These are phyloP conservation scores for Chionomys nivalis DNA, from an alignment of 2,113 vertebrate species.

Conservation along the genomic window DNA sequence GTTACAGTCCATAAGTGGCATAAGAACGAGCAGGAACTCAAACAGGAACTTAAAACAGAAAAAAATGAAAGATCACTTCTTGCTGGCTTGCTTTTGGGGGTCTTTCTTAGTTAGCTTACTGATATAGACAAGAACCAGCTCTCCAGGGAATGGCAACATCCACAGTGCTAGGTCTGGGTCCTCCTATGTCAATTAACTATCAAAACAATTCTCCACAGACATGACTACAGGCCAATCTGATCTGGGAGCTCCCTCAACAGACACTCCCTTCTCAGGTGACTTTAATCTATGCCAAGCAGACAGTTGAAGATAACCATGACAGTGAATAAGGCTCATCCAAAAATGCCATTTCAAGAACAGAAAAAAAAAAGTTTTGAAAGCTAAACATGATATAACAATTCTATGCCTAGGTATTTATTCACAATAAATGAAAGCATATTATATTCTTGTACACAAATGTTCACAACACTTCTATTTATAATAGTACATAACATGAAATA, in stretches of 20 bases:
- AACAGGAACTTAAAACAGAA: background rate
- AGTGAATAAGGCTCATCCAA: conserved; percentile 21
- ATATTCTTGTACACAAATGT: background rate
- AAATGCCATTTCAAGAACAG: background rate
- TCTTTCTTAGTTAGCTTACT: background rate
- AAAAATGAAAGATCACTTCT: no score
- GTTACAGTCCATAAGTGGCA: background rate
- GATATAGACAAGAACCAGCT: background rate
- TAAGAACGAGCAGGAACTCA: background rate
- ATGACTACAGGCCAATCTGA: background rate
- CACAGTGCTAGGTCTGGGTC: background rate
- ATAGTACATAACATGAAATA: background rate
- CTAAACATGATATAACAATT: background rate
- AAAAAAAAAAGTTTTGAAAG: background rate
- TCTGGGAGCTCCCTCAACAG: background rate
- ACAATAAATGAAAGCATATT: background rate
- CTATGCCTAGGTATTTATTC: background rate
- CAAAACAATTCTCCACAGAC: background rate
- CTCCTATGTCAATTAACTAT: background rate
- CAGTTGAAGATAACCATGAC: background rate
- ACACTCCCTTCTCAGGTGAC: background rate
- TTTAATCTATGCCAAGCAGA: background rate
- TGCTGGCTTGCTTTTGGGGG: background rate
- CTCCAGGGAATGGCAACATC: background rate
- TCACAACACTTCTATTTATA: background rate